Evolutionary conservation across 2,888 invertebrate genomes (phyloP).

Genomic region (Cephus pygmeus): DNA sequence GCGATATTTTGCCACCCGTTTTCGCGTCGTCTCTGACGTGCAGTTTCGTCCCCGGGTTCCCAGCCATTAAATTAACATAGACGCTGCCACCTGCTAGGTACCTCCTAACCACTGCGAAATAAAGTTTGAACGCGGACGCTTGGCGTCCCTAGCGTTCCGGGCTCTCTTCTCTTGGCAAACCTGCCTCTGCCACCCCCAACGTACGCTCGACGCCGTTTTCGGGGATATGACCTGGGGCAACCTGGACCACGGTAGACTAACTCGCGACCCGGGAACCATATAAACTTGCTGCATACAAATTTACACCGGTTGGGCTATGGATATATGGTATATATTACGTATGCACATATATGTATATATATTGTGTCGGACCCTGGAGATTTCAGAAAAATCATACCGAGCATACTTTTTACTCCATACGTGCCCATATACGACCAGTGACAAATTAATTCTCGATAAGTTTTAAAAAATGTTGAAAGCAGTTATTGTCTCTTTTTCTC

Average conservation of each 20-base stretch:
- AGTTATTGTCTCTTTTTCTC: too few species aligned
- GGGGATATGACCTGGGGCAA: slow-evolving; percentile 1
- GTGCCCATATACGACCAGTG: too few species aligned
- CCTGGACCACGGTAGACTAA: slow-evolving; percentile 30
- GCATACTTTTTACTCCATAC: too few species aligned
- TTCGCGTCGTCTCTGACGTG: background rate
- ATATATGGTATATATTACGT: too few species aligned
- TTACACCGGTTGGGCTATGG: slow-evolving; percentile 22
- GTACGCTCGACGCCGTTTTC: background rate
- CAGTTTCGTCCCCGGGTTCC: too few species aligned
- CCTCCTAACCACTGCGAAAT: slow-evolving; percentile 16
- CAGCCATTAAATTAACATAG: slow-evolving; percentile 29
- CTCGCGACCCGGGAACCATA: slow-evolving; percentile 41
- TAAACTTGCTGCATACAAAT: slow-evolving; percentile 51
- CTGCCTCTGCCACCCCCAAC: background rate
- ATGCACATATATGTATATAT: too few species aligned
- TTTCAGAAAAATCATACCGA: too few species aligned
- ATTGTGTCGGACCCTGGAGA: too few species aligned
- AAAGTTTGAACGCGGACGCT: slow-evolving; percentile 15
- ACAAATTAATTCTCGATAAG: too few species aligned
- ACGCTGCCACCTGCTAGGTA: background rate
- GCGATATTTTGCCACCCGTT: background rate
- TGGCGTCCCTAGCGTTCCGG: too few species aligned
- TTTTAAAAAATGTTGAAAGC: too few species aligned
- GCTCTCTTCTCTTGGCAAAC: background rate